These are phyloP conservation scores for Orussus abietinus DNA, from an alignment of 1,140 invertebrate species.

Conservation along the genomic window DNA sequence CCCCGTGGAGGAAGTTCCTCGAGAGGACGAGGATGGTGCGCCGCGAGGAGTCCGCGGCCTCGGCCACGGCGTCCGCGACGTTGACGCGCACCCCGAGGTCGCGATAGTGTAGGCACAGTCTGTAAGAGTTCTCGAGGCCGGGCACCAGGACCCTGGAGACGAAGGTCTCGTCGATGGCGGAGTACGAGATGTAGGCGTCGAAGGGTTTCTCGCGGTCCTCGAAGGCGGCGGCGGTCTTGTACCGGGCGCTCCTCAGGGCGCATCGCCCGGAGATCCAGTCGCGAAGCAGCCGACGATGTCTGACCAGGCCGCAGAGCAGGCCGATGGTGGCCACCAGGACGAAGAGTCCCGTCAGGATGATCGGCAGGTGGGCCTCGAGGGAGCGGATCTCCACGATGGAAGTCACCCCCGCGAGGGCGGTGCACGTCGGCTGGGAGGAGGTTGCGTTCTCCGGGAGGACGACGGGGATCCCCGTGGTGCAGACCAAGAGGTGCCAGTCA, in stretches of 20 bases:
- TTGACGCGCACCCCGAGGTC: constrained; percentile 76
- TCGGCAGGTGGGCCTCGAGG: constrained; percentile 74
- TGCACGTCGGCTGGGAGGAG: no score
- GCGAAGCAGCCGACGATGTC: constrained; percentile 73
- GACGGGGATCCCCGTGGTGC: constrained; percentile 51
- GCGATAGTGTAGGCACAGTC: constrained; percentile 81
- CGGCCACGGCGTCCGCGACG: constrained; percentile 82
- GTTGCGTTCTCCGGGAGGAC: constrained; percentile 62
- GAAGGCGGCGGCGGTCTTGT: constrained; percentile 71
- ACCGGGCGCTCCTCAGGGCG: constrained; percentile 77
- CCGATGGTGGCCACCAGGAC: constrained; percentile 69
- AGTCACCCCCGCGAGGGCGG: constrained; percentile 47
- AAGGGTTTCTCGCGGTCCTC: constrained; percentile 80
- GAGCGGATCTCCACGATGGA: constrained; percentile 63
- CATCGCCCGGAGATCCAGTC: constrained; percentile 76
- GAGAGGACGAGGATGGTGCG: constrained; percentile 87
- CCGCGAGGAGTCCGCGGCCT: constrained; percentile 84
- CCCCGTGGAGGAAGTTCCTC: constrained; percentile 89
- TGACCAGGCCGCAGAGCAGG: constrained; percentile 70
- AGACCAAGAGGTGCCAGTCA: constrained; percentile 65
- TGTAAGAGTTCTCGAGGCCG: constrained; percentile 74
- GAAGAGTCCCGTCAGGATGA: constrained; percentile 70
- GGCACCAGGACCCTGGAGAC: constrained; percentile 81
- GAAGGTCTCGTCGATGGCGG: constrained; percentile 84
- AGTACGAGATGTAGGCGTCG: constrained; percentile 89